Conservation (phyloP, 2,888 invertebrate genomes). For the Sarcophaga subvicina region DNA sequence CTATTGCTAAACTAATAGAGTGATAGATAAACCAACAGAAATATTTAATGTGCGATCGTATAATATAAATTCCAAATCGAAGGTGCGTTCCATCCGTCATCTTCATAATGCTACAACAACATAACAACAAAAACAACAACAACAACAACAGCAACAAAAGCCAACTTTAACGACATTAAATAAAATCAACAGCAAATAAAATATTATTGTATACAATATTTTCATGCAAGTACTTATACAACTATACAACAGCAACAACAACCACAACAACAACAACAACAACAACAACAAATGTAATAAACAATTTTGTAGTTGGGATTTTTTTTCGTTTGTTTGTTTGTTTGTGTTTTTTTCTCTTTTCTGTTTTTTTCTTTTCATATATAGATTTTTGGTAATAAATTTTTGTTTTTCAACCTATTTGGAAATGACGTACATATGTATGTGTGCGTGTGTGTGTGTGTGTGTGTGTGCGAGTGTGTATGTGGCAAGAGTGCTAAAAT, state of each 20-base stretch:
- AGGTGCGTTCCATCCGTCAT: slow-evolving; percentile 41
- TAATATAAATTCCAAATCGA: slow-evolving; percentile 29
- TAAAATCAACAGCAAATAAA: slow-evolving; percentile 1
- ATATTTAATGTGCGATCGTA: slow-evolving; percentile 26
- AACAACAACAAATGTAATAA: too few species aligned
- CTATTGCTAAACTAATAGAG: slow-evolving; percentile 23
- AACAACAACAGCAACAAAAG: neutral
- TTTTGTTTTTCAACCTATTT: slow-evolving; percentile 18
- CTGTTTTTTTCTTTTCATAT: neutral
- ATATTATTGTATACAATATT: too few species aligned
- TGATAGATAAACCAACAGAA: neutral
- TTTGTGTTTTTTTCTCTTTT: too few species aligned
- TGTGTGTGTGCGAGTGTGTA: neutral
- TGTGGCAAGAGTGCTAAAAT: slow-evolving; percentile 29
- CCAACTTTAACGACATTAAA: neutral
- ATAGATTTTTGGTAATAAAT: neutral
- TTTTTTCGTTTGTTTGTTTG: too few species aligned
- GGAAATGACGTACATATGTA: slow-evolving; percentile 3
- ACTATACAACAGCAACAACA: too few species aligned
- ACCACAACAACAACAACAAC: too few species aligned
- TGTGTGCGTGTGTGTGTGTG: neutral
- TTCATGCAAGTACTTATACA: too few species aligned
- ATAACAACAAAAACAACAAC: neutral
- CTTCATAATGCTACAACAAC: slow-evolving; percentile 9
- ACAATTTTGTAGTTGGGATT: too few species aligned